phyloP scores from a whole-genome alignment of 2,797 vertebrate species.

The Mormyrops attenuatus region DNA sequence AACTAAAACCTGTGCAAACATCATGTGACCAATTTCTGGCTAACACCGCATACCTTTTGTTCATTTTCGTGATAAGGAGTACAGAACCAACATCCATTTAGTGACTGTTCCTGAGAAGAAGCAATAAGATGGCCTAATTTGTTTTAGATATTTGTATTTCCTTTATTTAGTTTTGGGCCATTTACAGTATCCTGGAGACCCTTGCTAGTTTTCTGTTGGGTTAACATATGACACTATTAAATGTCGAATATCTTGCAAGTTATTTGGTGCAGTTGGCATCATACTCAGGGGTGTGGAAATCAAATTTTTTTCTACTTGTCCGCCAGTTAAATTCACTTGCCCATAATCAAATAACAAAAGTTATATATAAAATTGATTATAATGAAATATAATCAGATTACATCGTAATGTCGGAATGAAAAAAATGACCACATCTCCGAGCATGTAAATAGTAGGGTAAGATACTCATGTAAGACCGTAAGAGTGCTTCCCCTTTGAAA shows the following conservation, averaged over 20 bases:
- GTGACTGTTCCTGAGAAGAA: slow-evolving; percentile 23
- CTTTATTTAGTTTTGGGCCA: slow-evolving; percentile 62
- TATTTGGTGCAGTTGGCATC: slow-evolving; percentile 67
- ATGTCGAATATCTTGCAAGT: slow-evolving; percentile 60
- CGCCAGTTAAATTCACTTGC: too few relatives aligned
- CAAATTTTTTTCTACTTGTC: too few relatives aligned
- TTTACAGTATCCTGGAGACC: slow-evolving; percentile 51
- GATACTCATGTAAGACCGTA: too few relatives aligned
- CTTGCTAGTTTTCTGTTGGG: slow-evolving; percentile 67
- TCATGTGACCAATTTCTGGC: slow-evolving; percentile 32
- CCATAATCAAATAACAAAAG: too few relatives aligned
- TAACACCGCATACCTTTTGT: slow-evolving; percentile 52
- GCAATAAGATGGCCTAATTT: slow-evolving; percentile 21
- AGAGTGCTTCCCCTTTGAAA: too few relatives aligned
- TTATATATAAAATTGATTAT: too few relatives aligned
- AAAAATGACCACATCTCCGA: too few relatives aligned
- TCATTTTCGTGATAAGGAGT: slow-evolving; percentile 43
- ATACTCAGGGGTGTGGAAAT: background rate
- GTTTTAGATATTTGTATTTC: slow-evolving; percentile 59
- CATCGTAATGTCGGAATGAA: too few relatives aligned
- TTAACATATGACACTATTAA: slow-evolving; percentile 69
- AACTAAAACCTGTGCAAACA: slow-evolving; percentile 32
- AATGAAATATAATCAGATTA: too few relatives aligned
- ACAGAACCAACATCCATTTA: slow-evolving; percentile 37
- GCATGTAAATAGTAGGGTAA: too few relatives aligned